Evolutionary conservation across 2,888 invertebrate species (phyloP).

Genomic region (Congeria kusceri): DNA sequence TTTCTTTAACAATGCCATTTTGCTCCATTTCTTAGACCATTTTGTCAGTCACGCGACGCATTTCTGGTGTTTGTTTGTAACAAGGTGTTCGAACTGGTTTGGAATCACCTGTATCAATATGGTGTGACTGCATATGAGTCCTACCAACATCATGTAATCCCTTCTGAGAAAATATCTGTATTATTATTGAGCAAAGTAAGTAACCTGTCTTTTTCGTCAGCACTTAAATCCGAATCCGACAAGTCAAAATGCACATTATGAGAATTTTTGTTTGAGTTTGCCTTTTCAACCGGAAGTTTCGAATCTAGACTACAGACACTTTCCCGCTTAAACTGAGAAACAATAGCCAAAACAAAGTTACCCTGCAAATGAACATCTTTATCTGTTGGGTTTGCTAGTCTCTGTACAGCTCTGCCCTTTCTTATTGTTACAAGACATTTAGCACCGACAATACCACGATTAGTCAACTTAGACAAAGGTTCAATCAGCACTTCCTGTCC

Average conservation of each 20-base stretch:
- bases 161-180: slow-evolving; percentile 46
- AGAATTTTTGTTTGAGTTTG: background rate
- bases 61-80: slow-evolving; percentile 42
- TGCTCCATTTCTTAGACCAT: slow-evolving; percentile 29
- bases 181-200: slow-evolving; percentile 28
- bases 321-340: background rate
- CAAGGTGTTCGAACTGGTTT: slow-evolving; percentile 39
- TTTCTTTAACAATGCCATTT: slow-evolving; percentile 36
- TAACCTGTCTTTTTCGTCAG: slow-evolving; percentile 25
- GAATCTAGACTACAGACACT: slow-evolving; percentile 5
- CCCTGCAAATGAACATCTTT: slow-evolving; percentile 24
- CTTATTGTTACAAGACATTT: slow-evolving; percentile 39
- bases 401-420: slow-evolving; percentile 31
- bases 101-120: slow-evolving; percentile 39
- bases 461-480: slow-evolving; percentile 12
- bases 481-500: slow-evolving; percentile 23
- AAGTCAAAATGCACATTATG: slow-evolving; percentile 4
- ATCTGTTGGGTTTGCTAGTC: slow-evolving; percentile 32
- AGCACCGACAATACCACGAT: slow-evolving; percentile 36
- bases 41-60: slow-evolving; percentile 25
- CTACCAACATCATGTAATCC: slow-evolving; percentile 45
- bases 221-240: slow-evolving; percentile 19
- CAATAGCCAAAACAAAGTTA: slow-evolving; percentile 37
- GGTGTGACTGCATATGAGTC: slow-evolving; percentile 35
- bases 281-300: too few species aligned